These are phyloP conservation scores for Dreissena rostriformis DNA, from an alignment of 1,140 invertebrate species.

Conservation along the genomic window DNA sequence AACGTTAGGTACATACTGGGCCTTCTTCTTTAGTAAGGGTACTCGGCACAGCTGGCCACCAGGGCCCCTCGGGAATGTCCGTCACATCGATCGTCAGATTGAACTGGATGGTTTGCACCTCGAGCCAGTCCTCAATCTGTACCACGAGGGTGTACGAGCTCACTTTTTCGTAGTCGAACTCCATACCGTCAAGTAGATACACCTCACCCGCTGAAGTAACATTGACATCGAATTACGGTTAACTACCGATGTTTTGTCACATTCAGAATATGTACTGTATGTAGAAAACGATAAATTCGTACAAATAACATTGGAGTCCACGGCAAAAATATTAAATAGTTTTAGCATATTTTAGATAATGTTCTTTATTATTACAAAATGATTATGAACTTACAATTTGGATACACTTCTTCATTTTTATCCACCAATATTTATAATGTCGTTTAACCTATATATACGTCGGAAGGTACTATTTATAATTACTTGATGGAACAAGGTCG, in stretches of 20 bases:
- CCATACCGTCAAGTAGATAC: slow-evolving; percentile 10
- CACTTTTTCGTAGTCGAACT: slow-evolving; percentile 15
- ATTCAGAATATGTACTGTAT: too few relatives aligned
- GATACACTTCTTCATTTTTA: not conserved
- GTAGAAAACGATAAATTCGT: too few relatives aligned
- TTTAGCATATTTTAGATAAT: not conserved
- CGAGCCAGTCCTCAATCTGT: slow-evolving; percentile 27
- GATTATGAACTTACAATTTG: not conserved
- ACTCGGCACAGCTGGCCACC: slow-evolving; percentile 16
- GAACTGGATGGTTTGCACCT: not conserved
- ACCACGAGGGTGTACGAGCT: not conserved
- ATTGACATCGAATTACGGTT: not conserved
- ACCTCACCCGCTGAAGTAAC: slow-evolving; percentile 31
- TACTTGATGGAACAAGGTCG: slow-evolving; percentile 43
- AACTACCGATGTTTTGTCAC: too few relatives aligned
- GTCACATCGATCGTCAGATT: slow-evolving; percentile 25
- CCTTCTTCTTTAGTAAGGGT: slow-evolving; percentile 6
- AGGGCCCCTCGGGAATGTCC: slow-evolving; percentile 36
- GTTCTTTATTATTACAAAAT: not conserved
- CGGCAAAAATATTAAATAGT: too few relatives aligned
- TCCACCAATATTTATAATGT: too few relatives aligned
- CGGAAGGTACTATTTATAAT: not conserved
- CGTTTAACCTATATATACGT: too few relatives aligned
- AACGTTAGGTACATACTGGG: not conserved
- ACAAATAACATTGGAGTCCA: too few relatives aligned